phyloP scores from a whole-genome alignment of 2,888 invertebrate species.

The Parnassius orleans region DNA sequence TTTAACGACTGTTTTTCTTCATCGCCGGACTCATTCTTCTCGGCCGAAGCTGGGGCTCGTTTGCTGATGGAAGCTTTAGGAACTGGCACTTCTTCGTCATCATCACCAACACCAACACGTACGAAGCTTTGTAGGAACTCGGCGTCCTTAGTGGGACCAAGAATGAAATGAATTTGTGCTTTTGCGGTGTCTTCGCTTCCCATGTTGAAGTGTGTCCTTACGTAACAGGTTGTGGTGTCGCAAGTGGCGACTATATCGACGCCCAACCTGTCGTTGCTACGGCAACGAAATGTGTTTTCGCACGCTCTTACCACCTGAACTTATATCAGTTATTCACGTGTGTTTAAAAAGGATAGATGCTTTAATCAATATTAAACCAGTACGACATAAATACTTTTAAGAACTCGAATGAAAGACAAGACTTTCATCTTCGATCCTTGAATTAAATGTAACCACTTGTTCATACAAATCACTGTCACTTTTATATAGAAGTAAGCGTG shows the following conservation, averaged over 20 bases:
- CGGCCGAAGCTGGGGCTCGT: conserved; percentile 56
- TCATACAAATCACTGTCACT: too few species aligned
- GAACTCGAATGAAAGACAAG: too few species aligned
- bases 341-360: conserved; percentile 32
- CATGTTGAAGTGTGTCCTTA: conserved; percentile 47
- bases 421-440: too few species aligned
- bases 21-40: conserved; percentile 50
- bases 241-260: conserved; percentile 67
- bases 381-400: too few species aligned
- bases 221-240: conserved; percentile 53
- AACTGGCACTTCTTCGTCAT: conserved; percentile 72
- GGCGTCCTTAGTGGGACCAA: conserved; percentile 85
- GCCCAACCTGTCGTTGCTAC: conserved; percentile 70
- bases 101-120: conserved; percentile 83
- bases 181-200: conserved; percentile 63
- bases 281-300: conserved; percentile 67
- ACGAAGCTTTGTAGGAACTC: conserved; percentile 91
- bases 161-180: conserved; percentile 79
- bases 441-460: too few species aligned
- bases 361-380: neutral
- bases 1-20: conserved; percentile 56
- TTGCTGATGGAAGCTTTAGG: conserved; percentile 71
- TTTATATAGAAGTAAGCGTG: too few species aligned
- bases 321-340: conserved; percentile 40
- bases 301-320: conserved; percentile 55